A percentile compares a stretch with the other conserved stretches of the same genome.
These are phyloP conservation scores for Temnothorax longispinosus DNA, from an alignment of 1,140 invertebrate species.

Conservation along the genomic window DNA sequence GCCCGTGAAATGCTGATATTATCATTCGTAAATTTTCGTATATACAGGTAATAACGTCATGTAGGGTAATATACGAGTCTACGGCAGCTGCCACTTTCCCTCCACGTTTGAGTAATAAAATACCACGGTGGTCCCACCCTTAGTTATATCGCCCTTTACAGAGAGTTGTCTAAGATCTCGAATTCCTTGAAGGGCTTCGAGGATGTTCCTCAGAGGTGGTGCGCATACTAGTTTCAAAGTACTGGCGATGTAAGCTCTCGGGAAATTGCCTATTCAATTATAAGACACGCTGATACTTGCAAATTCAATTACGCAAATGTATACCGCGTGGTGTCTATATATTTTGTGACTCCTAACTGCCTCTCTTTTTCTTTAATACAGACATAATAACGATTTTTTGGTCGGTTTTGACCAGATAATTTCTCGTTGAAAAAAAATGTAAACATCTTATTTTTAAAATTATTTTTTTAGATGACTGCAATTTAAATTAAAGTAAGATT, in stretches of 20 bases:
- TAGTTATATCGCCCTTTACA: conserved; percentile 72
- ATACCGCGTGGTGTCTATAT: conserved; percentile 14
- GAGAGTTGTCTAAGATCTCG: conserved; percentile 55
- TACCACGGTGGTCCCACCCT: conserved; percentile 49
- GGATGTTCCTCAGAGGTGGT: conserved; percentile 54
- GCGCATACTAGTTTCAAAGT: conserved; percentile 58
- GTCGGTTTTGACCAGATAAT: not conserved
- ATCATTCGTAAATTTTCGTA: conserved; percentile 60
- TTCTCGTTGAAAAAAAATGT: not conserved
- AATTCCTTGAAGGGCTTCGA: conserved; percentile 64
- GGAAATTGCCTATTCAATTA: conserved; percentile 62
- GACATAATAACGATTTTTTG: not conserved
- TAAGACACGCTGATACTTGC: conserved; percentile 56
- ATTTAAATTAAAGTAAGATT: not conserved
- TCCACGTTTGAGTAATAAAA: conserved; percentile 61
- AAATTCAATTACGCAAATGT: conserved; percentile 59
- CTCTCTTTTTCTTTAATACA: too few species aligned
- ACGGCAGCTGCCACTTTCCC: conserved; percentile 44
- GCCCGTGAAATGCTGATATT: conserved; percentile 21
- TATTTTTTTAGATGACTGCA: not conserved
- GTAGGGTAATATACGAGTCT: conserved; percentile 53
- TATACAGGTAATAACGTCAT: conserved; percentile 56
- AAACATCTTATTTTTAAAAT: not conserved
- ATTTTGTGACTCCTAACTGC: conserved; percentile 6
- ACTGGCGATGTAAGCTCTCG: conserved; percentile 57